phyloP scores from a whole-genome alignment of 1,140 invertebrate species.

The Drosophila ogumai region DNA sequence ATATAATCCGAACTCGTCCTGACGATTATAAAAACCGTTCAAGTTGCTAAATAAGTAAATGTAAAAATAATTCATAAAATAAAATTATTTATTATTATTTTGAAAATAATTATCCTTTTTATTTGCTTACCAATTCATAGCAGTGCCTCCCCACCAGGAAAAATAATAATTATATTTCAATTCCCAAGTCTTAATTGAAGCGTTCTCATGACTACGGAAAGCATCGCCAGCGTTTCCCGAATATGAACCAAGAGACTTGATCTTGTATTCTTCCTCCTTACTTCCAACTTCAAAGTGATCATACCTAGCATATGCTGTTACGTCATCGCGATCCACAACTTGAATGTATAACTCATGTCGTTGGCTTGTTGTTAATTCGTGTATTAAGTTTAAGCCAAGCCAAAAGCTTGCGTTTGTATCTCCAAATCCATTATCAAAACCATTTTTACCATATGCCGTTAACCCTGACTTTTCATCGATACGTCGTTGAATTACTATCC shows the following conservation, averaged over 20 bases:
- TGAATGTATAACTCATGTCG: not conserved
- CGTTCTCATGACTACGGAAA: not conserved
- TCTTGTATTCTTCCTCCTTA: not conserved
- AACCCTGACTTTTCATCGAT: not conserved
- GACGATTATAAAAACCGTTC: rapidly evolving
- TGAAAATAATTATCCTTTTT: too few relatives aligned
- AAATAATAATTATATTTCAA: not conserved
- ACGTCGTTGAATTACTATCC: slow-evolving; percentile 15
- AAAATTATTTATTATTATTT: not conserved
- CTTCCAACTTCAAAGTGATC: slow-evolving; percentile 6
- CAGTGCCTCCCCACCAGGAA: rapidly evolving
- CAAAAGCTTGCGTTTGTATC: not conserved
- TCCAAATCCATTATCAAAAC: not conserved
- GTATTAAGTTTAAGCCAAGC: not conserved
- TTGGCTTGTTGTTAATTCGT: not conserved
- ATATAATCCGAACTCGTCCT: not conserved
- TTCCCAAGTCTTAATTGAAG: not conserved
- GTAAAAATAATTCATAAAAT: not conserved
- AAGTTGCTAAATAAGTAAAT: not conserved
- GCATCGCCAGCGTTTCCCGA: slow-evolving; percentile 9
- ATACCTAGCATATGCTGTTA: not conserved
- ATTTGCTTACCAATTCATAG: not conserved
- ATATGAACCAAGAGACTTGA: slow-evolving; percentile 2
- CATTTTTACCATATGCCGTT: rapidly evolving
- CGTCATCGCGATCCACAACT: not conserved